phyloP scores from a whole-genome alignment of 2,888 invertebrate genomes.

The Drosophila phalerata region DNA sequence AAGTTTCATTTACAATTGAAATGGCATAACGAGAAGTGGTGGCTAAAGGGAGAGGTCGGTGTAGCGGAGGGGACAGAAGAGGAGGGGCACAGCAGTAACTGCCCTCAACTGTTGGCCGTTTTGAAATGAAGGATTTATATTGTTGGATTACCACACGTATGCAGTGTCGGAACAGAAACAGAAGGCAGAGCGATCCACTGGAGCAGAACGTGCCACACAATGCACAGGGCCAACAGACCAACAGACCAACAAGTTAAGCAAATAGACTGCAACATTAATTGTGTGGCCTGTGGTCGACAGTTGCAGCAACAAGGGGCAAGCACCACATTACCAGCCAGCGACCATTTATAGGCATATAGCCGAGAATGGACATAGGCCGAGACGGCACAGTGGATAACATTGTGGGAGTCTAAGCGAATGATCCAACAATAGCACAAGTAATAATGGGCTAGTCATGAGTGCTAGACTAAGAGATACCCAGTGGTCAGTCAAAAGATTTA shows the following conservation, averaged over 20 bases:
- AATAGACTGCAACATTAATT: conserved; percentile 83
- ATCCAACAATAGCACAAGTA: neutral
- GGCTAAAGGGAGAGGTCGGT: neutral
- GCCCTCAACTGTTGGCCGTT: conserved; percentile 35
- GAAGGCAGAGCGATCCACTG: conserved; percentile 46
- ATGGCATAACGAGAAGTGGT: conserved; percentile 32
- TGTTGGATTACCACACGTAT: conserved; percentile 77
- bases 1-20: conserved; percentile 79
- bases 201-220: conserved; percentile 57
- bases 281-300: conserved; percentile 68
- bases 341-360: conserved; percentile 18
- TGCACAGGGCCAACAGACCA: conserved; percentile 44
- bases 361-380: conserved; percentile 8
- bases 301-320: conserved; percentile 4
- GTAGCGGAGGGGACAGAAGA: neutral
- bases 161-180: conserved; percentile 18
- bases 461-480: neutral
- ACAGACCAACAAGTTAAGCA: conserved; percentile 79
- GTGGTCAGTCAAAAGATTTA: neutral
- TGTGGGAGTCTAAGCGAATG: neutral
- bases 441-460: neutral
- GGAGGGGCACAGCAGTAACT: neutral
- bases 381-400: conserved; percentile 6
- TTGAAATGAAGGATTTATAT: conserved; percentile 73
- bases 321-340: conserved; percentile 8